phyloP scores from a whole-genome alignment of 1,140 invertebrate genomes.

The Globodera rostochiensis region DNA sequence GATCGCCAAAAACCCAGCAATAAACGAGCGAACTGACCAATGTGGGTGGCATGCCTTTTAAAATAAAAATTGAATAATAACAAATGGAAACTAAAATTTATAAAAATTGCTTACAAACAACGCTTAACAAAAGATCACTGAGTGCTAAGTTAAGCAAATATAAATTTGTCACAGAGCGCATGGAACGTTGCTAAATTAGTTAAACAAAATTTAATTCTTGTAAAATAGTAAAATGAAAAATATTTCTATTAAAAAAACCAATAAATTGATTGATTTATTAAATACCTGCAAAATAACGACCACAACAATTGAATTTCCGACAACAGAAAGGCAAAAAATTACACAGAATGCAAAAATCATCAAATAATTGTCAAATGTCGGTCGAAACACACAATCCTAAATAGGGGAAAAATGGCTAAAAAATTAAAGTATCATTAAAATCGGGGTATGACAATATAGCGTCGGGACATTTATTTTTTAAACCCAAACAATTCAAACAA shows the following conservation, averaged over 20 bases:
- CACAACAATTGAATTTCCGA: conserved; percentile 56
- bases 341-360: conserved; percentile 49
- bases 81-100: neutral
- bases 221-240: too few species aligned
- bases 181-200: conserved; percentile 48
- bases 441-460: neutral
- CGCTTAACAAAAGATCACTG: conserved; percentile 48
- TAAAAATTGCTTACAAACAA: conserved; percentile 37
- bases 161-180: conserved; percentile 54
- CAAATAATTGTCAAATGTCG: conserved; percentile 47
- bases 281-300: conserved; percentile 56
- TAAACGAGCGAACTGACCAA: conserved; percentile 55
- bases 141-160: conserved; percentile 56
- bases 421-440: neutral
- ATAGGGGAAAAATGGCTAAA: neutral
- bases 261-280: conserved; percentile 6
- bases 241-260: too few species aligned
- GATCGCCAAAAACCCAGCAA: conserved; percentile 58
- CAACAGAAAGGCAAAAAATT: conserved; percentile 52
- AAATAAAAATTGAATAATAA: conserved; percentile 8
- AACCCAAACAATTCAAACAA: too few species aligned
- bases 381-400: conserved; percentile 28
- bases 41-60: conserved; percentile 52
- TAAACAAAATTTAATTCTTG: conserved; percentile 7
- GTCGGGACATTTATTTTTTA: too few species aligned